Conservation (phyloP, 2,888 invertebrate species). For the Drosophila phalerata region DNA sequence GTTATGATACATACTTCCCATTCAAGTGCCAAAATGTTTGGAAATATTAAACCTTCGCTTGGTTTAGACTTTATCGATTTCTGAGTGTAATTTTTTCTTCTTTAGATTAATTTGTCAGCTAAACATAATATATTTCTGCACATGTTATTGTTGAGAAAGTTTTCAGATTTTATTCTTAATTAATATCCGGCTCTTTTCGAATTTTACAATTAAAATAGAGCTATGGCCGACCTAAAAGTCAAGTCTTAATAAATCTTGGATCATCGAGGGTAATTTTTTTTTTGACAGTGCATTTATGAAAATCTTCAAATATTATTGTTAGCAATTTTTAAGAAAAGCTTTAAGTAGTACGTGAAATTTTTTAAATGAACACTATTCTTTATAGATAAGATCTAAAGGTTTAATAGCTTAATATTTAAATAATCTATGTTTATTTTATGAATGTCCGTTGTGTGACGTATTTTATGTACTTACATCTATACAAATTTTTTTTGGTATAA, state of each 20-base stretch:
- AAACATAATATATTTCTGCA: background rate
- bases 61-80: background rate
- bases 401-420: background rate
- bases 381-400: too few species aligned
- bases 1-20: background rate
- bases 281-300: too few species aligned
- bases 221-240: too few species aligned
- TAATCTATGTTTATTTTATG: background rate
- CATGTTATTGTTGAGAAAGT: too few species aligned
- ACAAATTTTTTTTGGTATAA: background rate
- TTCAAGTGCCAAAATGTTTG: background rate
- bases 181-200: background rate
- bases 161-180: too few species aligned
- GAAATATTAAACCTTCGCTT: background rate
- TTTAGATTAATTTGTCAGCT: background rate
- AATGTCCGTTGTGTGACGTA: background rate
- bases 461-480: background rate
- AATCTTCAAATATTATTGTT: too few species aligned
- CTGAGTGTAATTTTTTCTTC: background rate
- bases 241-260: too few species aligned
- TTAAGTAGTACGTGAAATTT: too few species aligned
- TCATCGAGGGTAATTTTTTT: too few species aligned
- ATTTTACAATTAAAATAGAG: too few species aligned
- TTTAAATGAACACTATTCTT: too few species aligned
- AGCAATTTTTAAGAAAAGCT: too few species aligned